phyloP scores from a whole-genome alignment of 2,113 vertebrate species.

The Apteryx mantelli region DNA sequence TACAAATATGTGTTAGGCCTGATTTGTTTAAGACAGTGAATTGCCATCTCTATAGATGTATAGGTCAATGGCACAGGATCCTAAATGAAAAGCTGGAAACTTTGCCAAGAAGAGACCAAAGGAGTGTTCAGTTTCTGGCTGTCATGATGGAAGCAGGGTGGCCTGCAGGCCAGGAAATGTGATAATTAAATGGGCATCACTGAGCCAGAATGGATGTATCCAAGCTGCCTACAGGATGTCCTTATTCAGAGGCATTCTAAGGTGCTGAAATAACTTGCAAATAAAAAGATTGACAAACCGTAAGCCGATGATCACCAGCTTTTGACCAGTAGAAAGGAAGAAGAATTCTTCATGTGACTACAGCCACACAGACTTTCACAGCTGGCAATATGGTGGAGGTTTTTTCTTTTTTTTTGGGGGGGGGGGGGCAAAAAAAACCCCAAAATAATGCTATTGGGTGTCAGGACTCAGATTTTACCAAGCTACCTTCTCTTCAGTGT shows the following conservation, averaged over 20 bases:
- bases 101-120: constrained; percentile 14
- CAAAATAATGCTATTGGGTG: not conserved
- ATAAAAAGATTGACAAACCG: not conserved
- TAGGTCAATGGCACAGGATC: constrained; percentile 20
- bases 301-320: not conserved
- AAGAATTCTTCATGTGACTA: not conserved
- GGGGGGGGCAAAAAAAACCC: not conserved
- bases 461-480: not conserved
- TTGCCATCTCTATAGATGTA: not conserved
- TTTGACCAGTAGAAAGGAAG: not conserved
- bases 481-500: not conserved
- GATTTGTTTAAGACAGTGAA: constrained; percentile 35
- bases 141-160: not conserved
- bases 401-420: not conserved
- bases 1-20: not conserved
- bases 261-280: not conserved
- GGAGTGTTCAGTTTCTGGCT: not conserved
- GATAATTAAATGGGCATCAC: not conserved
- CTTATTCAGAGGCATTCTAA: not conserved
- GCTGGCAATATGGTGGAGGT: rapidly evolving
- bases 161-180: not conserved
- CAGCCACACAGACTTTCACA: not conserved
- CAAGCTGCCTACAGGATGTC: not conserved
- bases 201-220: not conserved
- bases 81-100: constrained; percentile 24